Conservation (phyloP, 1,140 invertebrate species). For the Asbolus verrucosus region DNA sequence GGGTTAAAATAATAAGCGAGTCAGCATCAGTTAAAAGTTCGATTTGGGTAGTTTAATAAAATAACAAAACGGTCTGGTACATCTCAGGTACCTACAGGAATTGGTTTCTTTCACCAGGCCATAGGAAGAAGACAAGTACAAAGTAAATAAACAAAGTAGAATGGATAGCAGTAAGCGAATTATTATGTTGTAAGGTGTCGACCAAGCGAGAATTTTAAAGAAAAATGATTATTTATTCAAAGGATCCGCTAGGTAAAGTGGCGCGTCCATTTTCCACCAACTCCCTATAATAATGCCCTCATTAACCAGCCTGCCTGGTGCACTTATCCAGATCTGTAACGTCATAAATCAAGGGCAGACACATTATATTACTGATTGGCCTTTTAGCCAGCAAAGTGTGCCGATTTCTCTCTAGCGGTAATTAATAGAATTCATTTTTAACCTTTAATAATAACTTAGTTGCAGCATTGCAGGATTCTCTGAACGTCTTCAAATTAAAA, state of each 20-base stretch:
- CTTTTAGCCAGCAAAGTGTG: neutral
- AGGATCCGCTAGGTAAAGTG: neutral
- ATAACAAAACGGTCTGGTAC: too few species aligned
- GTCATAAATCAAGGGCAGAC: slow-evolving; percentile 31
- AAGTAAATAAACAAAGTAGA: neutral
- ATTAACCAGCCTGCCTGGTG: slow-evolving; percentile 1
- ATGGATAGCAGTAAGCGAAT: neutral
- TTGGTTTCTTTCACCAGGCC: too few species aligned
- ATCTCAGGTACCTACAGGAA: too few species aligned
- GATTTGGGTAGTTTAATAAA: too few species aligned
- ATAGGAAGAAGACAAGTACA: too few species aligned
- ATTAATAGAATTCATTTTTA: slow-evolving; percentile 22
- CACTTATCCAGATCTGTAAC: slow-evolving; percentile 34
- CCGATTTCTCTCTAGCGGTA: slow-evolving; percentile 1
- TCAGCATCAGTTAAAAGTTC: too few species aligned
- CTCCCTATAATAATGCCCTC: slow-evolving; percentile 16
- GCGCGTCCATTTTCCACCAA: slow-evolving; percentile 4
- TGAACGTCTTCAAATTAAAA: neutral
- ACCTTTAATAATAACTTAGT: neutral
- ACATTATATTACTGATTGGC: slow-evolving; percentile 38
- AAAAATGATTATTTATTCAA: slow-evolving; percentile 30
- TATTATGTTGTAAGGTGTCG: too few species aligned
- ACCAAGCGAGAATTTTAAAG: neutral
- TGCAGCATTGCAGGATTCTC: neutral
- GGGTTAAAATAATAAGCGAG: too few species aligned